Percentiles rank a stretch among this genome's conserved stretches.
Evolutionary conservation across 2,888 invertebrate species (phyloP).

Genomic region (Drosophila aldrichi): DNA sequence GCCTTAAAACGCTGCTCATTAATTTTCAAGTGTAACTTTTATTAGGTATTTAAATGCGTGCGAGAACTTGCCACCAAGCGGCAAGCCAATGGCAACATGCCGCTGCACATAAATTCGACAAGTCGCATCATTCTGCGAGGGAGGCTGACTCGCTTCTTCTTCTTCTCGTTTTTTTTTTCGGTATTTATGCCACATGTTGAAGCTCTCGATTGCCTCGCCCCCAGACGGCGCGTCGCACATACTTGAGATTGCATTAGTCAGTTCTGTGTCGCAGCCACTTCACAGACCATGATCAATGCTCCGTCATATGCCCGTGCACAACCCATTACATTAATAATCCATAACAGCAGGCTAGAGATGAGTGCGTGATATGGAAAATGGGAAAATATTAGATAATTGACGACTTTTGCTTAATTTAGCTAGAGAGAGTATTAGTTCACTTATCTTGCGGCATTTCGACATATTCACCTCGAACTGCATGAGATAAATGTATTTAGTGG

Average conservation of each 20-base stretch:
- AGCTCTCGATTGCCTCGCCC: conserved; percentile 26
- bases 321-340: conserved; percentile 82
- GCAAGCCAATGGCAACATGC: conserved; percentile 78
- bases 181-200: conserved; percentile 72
- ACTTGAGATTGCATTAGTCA: conserved; percentile 81
- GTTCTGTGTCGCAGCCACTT: conserved; percentile 63
- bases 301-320: conserved; percentile 71
- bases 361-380: neutral
- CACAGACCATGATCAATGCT: conserved; percentile 74
- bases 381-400: neutral
- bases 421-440: neutral
- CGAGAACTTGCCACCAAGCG: conserved; percentile 75
- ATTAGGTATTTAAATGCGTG: conserved; percentile 82
- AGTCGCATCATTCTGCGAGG: conserved; percentile 41
- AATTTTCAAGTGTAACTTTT: conserved; percentile 85
- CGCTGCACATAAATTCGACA: conserved; percentile 74
- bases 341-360: conserved; percentile 43
- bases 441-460: too few relatives aligned
- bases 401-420: neutral
- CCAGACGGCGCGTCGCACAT: conserved; percentile 62
- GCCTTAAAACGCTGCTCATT: conserved; percentile 82
- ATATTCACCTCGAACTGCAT: too few relatives aligned
- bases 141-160: conserved; percentile 26
- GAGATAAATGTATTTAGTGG: too few relatives aligned
- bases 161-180: conserved; percentile 5